phyloP scores from a whole-genome alignment of 2,113 vertebrate species.

The Lamprotornis superbus region DNA sequence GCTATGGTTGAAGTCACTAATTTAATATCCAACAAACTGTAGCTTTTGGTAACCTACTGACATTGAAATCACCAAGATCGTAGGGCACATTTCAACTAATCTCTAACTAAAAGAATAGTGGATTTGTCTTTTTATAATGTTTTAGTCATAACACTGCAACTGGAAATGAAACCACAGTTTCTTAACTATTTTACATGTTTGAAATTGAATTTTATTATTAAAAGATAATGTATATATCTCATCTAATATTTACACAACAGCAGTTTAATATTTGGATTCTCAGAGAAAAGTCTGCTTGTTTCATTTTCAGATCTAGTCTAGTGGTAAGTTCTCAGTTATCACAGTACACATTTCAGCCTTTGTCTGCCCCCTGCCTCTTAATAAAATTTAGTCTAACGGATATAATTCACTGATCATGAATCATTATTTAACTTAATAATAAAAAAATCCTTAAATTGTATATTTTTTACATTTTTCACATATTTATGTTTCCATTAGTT shows the following conservation, averaged over 20 bases:
- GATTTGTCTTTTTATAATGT: background rate
- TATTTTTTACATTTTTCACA: background rate
- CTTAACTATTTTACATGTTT: background rate
- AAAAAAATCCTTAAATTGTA: background rate
- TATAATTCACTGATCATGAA: background rate
- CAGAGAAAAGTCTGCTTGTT: background rate
- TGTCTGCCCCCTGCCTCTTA: background rate
- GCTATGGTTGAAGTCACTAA: slow-evolving; percentile 8
- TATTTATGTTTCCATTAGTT: background rate
- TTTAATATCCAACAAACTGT: slow-evolving; percentile 31
- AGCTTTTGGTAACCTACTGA: slow-evolving; percentile 6
- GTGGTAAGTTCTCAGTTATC: background rate
- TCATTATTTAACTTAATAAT: background rate
- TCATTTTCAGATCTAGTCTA: background rate
- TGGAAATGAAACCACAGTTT: background rate
- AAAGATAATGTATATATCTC: background rate
- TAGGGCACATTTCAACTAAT: background rate
- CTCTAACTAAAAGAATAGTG: background rate
- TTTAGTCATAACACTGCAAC: background rate
- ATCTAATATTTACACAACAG: background rate
- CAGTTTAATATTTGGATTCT: background rate
- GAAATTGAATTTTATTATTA: background rate
- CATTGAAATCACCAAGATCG: background rate
- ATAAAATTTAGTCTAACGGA: background rate
- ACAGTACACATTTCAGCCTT: background rate